phyloP scores from a whole-genome alignment of 2,797 vertebrate genomes.

The Mormyrops boulengeri region DNA sequence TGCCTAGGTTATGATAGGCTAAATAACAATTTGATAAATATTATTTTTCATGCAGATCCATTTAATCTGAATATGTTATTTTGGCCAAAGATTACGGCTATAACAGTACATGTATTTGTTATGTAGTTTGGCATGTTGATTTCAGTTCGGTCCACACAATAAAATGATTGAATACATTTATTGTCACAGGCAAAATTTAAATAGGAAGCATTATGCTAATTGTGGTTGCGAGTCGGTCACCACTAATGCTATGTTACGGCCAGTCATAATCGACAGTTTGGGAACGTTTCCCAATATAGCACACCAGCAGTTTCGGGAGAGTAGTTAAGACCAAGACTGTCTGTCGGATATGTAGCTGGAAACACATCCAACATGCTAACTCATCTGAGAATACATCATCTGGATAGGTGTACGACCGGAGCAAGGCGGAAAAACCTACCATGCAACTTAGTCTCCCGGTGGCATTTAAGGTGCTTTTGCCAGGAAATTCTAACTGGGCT shows the following conservation, averaged over 20 bases:
- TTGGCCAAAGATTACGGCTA: no score
- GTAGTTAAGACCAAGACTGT: not conserved
- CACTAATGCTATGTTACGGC: not conserved
- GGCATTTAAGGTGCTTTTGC: not conserved
- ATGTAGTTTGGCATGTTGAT: no score
- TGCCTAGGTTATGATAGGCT: no score
- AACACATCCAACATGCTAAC: not conserved
- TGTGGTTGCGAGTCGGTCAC: not conserved
- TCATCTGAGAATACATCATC: not conserved
- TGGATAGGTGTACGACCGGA: not conserved
- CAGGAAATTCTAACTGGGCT: not conserved
- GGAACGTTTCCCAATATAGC: not conserved
- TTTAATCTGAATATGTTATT: no score
- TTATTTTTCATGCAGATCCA: no score
- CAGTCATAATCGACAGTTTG: not conserved
- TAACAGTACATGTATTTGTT: no score
- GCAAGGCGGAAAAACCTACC: not conserved
- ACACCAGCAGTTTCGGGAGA: not conserved
- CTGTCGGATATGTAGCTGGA: not conserved
- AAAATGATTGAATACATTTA: not conserved
- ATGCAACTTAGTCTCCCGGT: not conserved
- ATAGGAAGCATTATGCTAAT: not conserved
- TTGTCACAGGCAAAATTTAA: not conserved
- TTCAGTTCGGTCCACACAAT: no score
- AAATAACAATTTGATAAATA: no score